Conservation (phyloP, 2,113 vertebrate species). For the Pteronura brasiliensis region DNA sequence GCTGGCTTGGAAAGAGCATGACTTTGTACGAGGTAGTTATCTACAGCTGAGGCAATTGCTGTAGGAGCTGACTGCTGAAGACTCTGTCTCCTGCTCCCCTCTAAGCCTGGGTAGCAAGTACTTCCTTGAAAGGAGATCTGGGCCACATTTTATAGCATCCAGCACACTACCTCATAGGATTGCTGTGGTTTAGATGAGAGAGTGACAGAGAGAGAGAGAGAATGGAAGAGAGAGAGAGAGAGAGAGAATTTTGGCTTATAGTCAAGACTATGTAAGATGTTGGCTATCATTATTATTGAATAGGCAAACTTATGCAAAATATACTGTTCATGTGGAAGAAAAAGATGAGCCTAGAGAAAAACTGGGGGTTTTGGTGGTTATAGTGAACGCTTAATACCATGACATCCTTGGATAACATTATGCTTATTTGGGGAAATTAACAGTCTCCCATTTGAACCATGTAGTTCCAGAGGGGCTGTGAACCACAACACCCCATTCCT, state of each 20-base stretch:
- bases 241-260: not conserved
- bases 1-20: not conserved
- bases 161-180: not conserved
- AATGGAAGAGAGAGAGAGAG: not conserved
- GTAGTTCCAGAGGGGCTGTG: not conserved
- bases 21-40: not conserved
- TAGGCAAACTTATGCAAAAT: not conserved
- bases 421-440: not conserved
- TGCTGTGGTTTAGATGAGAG: not conserved
- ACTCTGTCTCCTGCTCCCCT: not conserved
- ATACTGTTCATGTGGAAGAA: not conserved
- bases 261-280: not conserved
- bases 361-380: not conserved
- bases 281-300: not conserved
- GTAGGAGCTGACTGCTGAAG: not conserved
- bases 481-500: accelerated
- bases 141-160: not conserved
- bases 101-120: not conserved
- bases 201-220: not conserved
- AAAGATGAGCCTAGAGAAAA: not conserved
- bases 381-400: not conserved
- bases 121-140: not conserved
- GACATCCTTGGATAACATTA: not conserved
- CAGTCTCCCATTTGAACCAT: not conserved
- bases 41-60: not conserved